Conservation (phyloP, 2,113 vertebrate species). For the Ancistrus triradiatus region DNA sequence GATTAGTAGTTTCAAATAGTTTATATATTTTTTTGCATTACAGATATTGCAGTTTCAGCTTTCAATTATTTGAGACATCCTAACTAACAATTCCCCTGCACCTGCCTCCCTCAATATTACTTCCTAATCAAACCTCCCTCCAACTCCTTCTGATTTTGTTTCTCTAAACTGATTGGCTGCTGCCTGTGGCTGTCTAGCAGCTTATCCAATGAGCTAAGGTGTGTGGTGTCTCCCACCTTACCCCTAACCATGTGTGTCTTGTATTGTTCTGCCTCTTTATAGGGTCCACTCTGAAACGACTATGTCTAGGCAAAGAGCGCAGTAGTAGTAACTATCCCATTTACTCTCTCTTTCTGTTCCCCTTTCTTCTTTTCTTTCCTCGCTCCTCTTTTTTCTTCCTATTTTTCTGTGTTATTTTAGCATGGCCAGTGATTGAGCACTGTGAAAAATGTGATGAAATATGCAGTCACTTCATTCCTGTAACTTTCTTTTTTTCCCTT, state of each 20-base stretch:
- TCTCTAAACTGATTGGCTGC: conserved; percentile 62
- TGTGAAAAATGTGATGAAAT: conserved; percentile 39
- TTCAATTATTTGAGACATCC: conserved; percentile 50
- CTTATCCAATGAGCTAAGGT: conserved; percentile 72
- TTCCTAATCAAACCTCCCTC: conserved; percentile 59
- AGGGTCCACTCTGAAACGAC: conserved; percentile 97
- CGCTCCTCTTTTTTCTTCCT: conserved; percentile 65
- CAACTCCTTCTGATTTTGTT: conserved; percentile 56
- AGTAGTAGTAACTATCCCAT: conserved; percentile 92
- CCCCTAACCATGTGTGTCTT: conserved; percentile 91
- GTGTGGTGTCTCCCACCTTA: conserved; percentile 70
- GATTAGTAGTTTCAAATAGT: no score
- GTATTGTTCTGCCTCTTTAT: conserved; percentile 82
- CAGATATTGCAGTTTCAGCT: no score
- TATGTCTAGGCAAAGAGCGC: conserved; percentile 98
- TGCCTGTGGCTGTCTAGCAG: conserved; percentile 82
- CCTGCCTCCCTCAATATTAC: conserved; percentile 50
- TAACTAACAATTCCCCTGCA: conserved; percentile 44
- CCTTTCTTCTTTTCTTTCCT: conserved; percentile 67
- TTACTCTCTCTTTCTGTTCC: conserved; percentile 65
- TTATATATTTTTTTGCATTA: not conserved
- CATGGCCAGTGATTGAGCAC: conserved; percentile 58
- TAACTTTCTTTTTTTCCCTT: conserved; percentile 31
- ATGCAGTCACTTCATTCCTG: conserved; percentile 43
- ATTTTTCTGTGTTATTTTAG: conserved; percentile 69